Evolutionary conservation across 2,888 invertebrate genomes (phyloP).

Genomic region (Eupeodes luniger): DNA sequence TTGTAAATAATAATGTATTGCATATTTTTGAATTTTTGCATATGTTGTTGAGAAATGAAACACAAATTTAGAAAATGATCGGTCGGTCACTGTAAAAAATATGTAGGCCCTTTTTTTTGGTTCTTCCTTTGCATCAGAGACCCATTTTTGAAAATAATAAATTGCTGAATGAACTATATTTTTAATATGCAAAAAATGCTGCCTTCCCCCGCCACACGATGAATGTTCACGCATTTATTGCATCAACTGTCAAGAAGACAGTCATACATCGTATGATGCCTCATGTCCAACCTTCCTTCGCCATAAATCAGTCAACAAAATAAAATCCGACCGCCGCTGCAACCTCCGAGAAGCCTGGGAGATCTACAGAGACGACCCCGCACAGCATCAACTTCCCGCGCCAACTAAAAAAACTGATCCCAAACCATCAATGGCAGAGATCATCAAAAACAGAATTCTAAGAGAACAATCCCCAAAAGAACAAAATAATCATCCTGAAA

Average conservation of each 20-base stretch:
- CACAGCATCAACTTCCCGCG: neutral
- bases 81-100: no score
- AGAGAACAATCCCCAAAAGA: neutral
- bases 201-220: neutral
- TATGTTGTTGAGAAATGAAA: no score
- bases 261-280: conserved; percentile 6
- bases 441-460: neutral
- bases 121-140: no score
- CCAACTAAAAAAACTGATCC: no score
- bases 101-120: no score
- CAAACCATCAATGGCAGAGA: neutral
- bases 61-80: no score
- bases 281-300: neutral
- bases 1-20: no score
- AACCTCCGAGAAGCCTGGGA: neutral
- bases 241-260: conserved; percentile 4
- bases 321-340: conserved; percentile 5
- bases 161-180: no score
- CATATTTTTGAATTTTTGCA: no score
- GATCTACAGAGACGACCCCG: neutral
- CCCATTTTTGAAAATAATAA: no score
- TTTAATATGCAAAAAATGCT: conserved; percentile 4
- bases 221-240: neutral
- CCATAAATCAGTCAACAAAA: neutral
- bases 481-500: neutral